phyloP scores from a whole-genome alignment of 2,113 vertebrate genomes.

The Edolisoma coerulescens region DNA sequence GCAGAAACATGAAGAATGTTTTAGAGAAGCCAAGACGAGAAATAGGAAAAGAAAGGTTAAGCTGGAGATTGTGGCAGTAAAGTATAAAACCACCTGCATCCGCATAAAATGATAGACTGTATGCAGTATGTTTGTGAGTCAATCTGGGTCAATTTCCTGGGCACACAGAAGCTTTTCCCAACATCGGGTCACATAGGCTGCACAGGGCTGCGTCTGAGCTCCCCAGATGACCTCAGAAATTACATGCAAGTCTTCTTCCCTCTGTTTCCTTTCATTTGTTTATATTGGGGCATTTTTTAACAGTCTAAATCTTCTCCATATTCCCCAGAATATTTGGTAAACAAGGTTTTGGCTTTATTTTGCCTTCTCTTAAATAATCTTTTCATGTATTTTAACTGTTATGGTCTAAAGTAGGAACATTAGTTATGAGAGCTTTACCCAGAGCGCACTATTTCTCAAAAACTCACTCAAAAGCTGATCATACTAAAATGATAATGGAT shows the following conservation, averaged over 20 bases:
- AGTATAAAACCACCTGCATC: background rate
- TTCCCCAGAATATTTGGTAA: background rate
- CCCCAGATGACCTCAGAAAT: background rate
- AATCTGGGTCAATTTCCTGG: background rate
- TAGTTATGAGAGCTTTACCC: too few relatives aligned
- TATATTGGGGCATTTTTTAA: background rate
- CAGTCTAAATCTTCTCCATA: background rate
- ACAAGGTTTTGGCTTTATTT: background rate
- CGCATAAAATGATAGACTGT: background rate
- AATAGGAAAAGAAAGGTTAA: background rate
- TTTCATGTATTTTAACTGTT: background rate
- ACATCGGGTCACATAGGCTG: background rate
- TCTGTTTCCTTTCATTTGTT: background rate
- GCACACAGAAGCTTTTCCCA: background rate
- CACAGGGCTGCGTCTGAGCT: background rate
- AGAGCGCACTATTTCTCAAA: background rate
- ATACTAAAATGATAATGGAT: background rate
- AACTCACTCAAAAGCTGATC: background rate
- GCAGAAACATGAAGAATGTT: background rate
- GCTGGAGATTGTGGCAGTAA: background rate
- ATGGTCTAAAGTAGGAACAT: background rate
- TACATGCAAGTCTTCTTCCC: background rate
- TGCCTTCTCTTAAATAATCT: background rate
- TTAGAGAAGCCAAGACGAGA: background rate
- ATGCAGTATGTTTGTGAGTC: background rate